Base-by-base conservation (phyloP, 2,888 invertebrate species). In the Marasmarcha lunaedactyla region DNA sequence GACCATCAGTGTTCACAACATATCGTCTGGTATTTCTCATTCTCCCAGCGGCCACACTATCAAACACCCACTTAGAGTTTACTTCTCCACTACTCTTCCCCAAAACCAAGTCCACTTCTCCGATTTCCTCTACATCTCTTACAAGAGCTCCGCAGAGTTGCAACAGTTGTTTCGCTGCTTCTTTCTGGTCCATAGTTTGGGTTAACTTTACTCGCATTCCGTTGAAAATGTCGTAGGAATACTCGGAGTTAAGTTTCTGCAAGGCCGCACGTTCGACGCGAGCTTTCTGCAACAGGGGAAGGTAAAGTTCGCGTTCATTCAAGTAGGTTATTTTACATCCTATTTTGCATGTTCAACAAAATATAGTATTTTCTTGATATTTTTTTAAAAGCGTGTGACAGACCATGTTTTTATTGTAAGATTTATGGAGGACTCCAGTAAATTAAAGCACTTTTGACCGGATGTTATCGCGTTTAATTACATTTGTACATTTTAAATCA, bases 1-100 rank as follows among this genome's bases (percentile, higher is more conserved):
- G 30, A 10, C 30, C 10, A 11, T 30, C 10, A 30, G 6, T 30
- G 13, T 27, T 37, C 6, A 27, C 14, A 12, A 67, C 12, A 48
- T 78, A 78, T 13, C 68, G 48, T 27, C 73, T 51, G 0, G 64
- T 63, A 0, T 65, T 74, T 10, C 74, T 58, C 64, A 73, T 67
- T 1, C 77, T 55, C 0, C 60, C 67, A 0, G 68, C 59, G 0
- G 70, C 69, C 0, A 78, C 67, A 37, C 79, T 78, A 34, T 79
- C 79, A 41, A 77, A 79, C 15, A 81, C 74, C 81, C 79, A 81
- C 33, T 69, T 73, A 0, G 72, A 70, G 26, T 51, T 51, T 1
- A 78, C 58, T 44, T 71, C 57, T 0, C 66, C 69, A 0, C 46
- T 49, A 0, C 41, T 48, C 0, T 43, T 44, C 0, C 78, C 79